phyloP scores from a whole-genome alignment of 2,113 vertebrate species.

The Poeciliopsis retropinna region DNA sequence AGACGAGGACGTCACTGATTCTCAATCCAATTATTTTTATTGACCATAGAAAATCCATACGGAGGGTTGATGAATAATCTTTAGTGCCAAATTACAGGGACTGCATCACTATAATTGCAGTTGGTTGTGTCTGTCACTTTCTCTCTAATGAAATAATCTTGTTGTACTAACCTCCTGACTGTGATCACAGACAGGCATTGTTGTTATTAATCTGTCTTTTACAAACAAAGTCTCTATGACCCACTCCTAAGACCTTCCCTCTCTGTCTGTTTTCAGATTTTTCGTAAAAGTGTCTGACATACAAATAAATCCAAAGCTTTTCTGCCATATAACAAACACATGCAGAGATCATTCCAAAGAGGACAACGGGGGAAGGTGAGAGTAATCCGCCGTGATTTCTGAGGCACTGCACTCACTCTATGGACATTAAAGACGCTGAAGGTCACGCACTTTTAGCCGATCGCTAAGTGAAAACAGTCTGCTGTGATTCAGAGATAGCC shows the following conservation, averaged over 20 bases:
- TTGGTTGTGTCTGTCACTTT: constrained; percentile 69
- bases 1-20: constrained; percentile 62
- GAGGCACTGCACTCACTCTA: constrained; percentile 18
- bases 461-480: constrained; percentile 42
- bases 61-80: constrained; percentile 78
- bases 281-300: background rate
- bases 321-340: constrained; percentile 15
- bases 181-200: constrained; percentile 61
- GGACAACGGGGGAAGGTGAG: constrained; percentile 9
- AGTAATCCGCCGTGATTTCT: constrained; percentile 23
- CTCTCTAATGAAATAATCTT: constrained; percentile 73
- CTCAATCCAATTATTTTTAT: constrained; percentile 75
- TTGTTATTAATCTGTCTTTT: constrained; percentile 36
- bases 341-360: constrained; percentile 18
- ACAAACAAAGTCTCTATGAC: constrained; percentile 11
- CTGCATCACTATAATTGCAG: constrained; percentile 62
- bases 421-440: constrained; percentile 41
- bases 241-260: background rate
- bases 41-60: constrained; percentile 73
- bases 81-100: constrained; percentile 70
- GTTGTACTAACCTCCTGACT: constrained; percentile 65
- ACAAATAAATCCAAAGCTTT: constrained; percentile 7
- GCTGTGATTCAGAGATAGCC: constrained; percentile 29
- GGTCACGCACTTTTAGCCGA: constrained; percentile 43
- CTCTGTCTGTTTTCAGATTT: background rate